Evolutionary conservation across 2,888 invertebrate species (phyloP).

Genomic region (Rhaphigaster nebulosa): DNA sequence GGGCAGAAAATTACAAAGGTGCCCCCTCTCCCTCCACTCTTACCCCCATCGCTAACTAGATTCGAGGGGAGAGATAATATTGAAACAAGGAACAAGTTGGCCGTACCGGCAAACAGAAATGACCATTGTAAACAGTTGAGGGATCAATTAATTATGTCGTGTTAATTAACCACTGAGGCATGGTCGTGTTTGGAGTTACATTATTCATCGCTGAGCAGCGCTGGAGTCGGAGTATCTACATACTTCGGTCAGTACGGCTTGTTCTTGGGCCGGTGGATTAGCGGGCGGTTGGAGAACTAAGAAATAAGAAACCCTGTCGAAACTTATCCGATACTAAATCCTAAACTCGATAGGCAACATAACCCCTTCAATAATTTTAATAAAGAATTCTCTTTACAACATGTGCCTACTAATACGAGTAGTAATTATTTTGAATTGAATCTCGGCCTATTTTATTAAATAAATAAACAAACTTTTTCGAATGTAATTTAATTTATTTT

Average conservation of each 20-base stretch:
- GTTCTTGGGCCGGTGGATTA: not conserved
- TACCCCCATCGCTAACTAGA: not conserved
- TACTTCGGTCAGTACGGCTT: not conserved
- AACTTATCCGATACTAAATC: too few species aligned
- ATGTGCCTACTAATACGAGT: too few species aligned
- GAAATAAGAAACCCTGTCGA: not conserved
- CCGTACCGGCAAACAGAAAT: constrained; percentile 47
- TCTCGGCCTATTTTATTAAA: too few species aligned
- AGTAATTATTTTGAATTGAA: too few species aligned
- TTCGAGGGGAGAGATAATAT: constrained; percentile 41
- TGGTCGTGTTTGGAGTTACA: constrained; percentile 31
- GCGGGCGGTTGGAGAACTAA: not conserved
- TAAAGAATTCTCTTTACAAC: too few species aligned
- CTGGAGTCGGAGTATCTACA: not conserved
- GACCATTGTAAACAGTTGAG: constrained; percentile 51
- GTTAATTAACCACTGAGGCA: constrained; percentile 31
- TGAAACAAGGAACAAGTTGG: constrained; percentile 38
- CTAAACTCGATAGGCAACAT: too few species aligned
- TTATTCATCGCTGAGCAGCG: constrained; percentile 17
- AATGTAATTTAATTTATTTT: too few species aligned
- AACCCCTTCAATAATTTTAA: too few species aligned
- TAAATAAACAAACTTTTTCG: too few species aligned
- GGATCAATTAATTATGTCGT: constrained; percentile 40
- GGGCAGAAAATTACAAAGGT: constrained; percentile 21
- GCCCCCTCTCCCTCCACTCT: too few species aligned